Conservation (phyloP, 1,140 invertebrate genomes). For the Diabrotica virgifera region DNA sequence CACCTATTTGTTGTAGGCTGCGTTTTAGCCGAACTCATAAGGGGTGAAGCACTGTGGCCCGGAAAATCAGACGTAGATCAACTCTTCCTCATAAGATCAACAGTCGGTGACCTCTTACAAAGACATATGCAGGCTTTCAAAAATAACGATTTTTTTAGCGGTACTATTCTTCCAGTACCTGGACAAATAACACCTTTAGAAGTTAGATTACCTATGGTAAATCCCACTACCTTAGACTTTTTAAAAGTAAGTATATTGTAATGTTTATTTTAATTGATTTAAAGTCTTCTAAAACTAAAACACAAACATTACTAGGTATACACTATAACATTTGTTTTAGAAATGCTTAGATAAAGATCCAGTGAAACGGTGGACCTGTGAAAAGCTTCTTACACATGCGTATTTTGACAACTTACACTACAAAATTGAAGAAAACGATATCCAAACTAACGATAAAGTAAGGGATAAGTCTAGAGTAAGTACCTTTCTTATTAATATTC, state of each 20-base stretch:
- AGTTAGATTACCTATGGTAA: conserved; percentile 73
- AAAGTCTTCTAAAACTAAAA: no score
- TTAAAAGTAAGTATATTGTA: conserved; percentile 60
- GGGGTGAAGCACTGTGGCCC: conserved; percentile 95
- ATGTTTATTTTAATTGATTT: no score
- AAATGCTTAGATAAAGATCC: conserved; percentile 96
- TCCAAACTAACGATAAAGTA: conserved; percentile 68
- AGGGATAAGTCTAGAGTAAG: conserved; percentile 61
- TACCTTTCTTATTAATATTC: neutral
- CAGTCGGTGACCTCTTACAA: conserved; percentile 85
- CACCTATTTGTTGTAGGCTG: conserved; percentile 60
- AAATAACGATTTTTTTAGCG: conserved; percentile 92
- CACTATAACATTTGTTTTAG: conserved; percentile 50
- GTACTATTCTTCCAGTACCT: conserved; percentile 88
- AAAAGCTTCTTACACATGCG: conserved; percentile 83
- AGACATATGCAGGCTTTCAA: conserved; percentile 94
- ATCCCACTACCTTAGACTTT: conserved; percentile 74
- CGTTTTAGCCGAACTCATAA: conserved; percentile 92
- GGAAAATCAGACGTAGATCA: conserved; percentile 99
- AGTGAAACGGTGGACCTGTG: conserved; percentile 82
- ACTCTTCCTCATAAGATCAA: conserved; percentile 90
- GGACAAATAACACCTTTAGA: conserved; percentile 77
- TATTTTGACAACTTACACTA: conserved; percentile 84
- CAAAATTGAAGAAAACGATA: conserved; percentile 68
- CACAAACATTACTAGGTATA: no score